Base-by-base conservation (phyloP, 2,113 vertebrate genomes). In the Vimba vimba region DNA sequence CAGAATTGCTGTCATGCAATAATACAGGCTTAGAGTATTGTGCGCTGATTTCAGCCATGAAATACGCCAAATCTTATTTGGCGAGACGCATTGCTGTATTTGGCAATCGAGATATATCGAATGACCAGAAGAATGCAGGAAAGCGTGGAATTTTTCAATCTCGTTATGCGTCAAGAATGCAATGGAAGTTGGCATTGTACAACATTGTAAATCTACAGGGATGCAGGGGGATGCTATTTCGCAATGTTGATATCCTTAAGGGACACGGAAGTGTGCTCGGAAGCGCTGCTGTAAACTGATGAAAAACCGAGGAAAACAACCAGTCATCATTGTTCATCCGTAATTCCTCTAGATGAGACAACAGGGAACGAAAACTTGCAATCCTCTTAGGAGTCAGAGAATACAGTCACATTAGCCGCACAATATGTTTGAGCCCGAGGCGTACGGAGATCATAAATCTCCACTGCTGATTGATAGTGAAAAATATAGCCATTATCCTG, bases 401-500 rank as follows among this genome's bases (percentile, higher is more conserved):
- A 77, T 45, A 59, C 62, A 55, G 52, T 50, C 79, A 75, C 45
- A 80, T 82, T 82, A 81, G 85, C 85, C 25, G 79, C 2, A 21
- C 85, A 87, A 74, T 79, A 85, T 59, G 36, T 47, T 81, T 21
- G 10, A 55, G 71, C 88, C 86, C 8, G 25, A 23, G 78, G 88
- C 23, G 21, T n/a, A 47, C 6, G 12, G 45, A 68, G 85, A 79
- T 71, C 78, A 71, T 78, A 83, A 82, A 83, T 85, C 86, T 73
- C 79, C 66, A 21, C 19, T 4, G 73, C 83, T 64, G 86, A 85
- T 55, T 76, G 82, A 87, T 87, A 33, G 73, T 74, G 66, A 82
- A 89, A 50, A 87, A 79, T 69, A 89, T 89, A 45, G 36, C 33
- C 30, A 69, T 85, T 85, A 87, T 83, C 69, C 85, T 85, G 79